phyloP scores from a whole-genome alignment of 2,888 invertebrate genomes.

The Spodoptera littoralis region DNA sequence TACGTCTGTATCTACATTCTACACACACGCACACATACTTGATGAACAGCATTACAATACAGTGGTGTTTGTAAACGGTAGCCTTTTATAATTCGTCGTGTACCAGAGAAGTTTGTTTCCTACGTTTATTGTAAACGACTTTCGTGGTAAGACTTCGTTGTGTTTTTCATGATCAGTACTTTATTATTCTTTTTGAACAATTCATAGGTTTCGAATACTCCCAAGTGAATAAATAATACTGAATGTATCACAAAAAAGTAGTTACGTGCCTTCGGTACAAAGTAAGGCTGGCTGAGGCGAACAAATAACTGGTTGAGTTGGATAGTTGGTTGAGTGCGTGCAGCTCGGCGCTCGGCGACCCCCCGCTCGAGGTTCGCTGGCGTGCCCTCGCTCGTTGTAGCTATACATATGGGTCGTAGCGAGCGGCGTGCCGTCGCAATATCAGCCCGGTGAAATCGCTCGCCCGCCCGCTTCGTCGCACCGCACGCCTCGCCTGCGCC shows the following conservation, averaged over 20 bases:
- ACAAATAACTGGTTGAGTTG: constrained; percentile 79
- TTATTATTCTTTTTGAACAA: constrained; percentile 51
- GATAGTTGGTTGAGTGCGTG: constrained; percentile 80
- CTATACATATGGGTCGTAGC: constrained; percentile 85
- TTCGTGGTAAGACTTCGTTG: constrained; percentile 28
- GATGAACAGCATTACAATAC: constrained; percentile 47
- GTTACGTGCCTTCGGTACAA: constrained; percentile 64
- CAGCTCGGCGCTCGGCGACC: constrained; percentile 77
- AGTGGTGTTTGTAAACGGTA: constrained; percentile 54
- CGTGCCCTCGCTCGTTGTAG: constrained; percentile 82
- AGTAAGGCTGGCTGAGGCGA: constrained; percentile 66
- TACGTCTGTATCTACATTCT: constrained; percentile 50
- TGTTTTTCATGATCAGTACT: constrained; percentile 38
- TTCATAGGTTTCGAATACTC: constrained; percentile 49
- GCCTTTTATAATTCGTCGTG: constrained; percentile 50
- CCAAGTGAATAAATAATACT: constrained; percentile 53
- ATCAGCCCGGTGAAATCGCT: constrained; percentile 89
- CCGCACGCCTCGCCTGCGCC: constrained; percentile 87
- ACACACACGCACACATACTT: constrained; percentile 43
- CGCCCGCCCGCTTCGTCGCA: constrained; percentile 86
- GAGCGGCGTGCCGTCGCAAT: constrained; percentile 86
- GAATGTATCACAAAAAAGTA: constrained; percentile 57
- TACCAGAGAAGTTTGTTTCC: constrained; percentile 25
- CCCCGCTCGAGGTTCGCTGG: constrained; percentile 78
- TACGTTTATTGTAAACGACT: constrained; percentile 43